These are phyloP conservation scores for Sarcophilus harrisii DNA, from an alignment of 2,797 vertebrate species.

Conservation along the genomic window DNA sequence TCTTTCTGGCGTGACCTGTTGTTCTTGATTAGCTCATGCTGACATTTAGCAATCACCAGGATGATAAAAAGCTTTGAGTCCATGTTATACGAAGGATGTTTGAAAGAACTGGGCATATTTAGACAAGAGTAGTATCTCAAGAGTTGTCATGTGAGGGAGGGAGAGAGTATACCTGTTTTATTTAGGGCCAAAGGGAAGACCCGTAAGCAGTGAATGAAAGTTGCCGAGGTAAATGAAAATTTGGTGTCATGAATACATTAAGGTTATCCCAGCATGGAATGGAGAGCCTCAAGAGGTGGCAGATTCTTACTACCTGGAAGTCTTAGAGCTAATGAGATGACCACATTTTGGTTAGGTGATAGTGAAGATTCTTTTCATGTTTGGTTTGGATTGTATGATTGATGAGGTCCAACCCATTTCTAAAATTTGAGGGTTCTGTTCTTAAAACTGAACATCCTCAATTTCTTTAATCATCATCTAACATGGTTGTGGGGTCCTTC, in stretches of 20 bases:
- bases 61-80: neutral
- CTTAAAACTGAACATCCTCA: neutral
- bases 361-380: neutral
- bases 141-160: neutral
- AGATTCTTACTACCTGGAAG: neutral
- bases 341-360: neutral
- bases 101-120: neutral
- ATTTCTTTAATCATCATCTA: neutral
- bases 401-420: neutral
- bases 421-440: neutral
- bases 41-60: neutral
- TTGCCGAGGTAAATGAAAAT: neutral
- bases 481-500: neutral
- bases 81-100: neutral
- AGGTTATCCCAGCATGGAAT: neutral
- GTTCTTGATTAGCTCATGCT: neutral
- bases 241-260: neutral
- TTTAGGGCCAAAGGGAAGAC: neutral
- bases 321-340: neutral
- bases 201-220: neutral
- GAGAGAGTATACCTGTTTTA: neutral
- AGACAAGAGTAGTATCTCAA: neutral
- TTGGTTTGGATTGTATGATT: neutral
- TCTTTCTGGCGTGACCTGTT: neutral
- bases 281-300: neutral